These are phyloP conservation scores for Ornithoptera alexandrae DNA, from an alignment of 2,888 invertebrate species.

Conservation along the genomic window DNA sequence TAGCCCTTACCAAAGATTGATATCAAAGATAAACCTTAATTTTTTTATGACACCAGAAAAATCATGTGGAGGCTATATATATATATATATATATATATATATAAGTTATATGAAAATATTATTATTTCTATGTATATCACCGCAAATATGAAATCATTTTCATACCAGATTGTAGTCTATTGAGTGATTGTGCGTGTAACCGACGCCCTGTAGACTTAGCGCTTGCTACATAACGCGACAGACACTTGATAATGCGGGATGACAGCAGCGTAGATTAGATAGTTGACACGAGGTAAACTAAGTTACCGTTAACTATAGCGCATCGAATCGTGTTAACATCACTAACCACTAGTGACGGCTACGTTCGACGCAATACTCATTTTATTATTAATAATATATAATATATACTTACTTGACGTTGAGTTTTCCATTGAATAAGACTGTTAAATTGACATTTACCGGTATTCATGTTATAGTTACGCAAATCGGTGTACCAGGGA, in stretches of 20 bases:
- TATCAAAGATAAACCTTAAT: too few species aligned
- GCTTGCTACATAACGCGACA: slow-evolving; percentile 16
- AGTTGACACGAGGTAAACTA: slow-evolving; percentile 16
- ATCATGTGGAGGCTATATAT: too few species aligned
- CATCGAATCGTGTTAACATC: slow-evolving; percentile 2
- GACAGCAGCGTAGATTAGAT: slow-evolving; percentile 23
- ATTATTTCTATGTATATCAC: too few species aligned
- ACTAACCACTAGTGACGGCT: background rate
- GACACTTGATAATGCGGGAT: slow-evolving; percentile 19
- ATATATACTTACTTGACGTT: too few species aligned
- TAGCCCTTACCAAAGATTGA: too few species aligned
- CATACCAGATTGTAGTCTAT: slow-evolving; percentile 8
- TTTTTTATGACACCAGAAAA: too few species aligned
- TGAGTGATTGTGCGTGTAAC: slow-evolving; percentile 17
- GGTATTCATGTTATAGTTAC: too few species aligned
- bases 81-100: too few species aligned
- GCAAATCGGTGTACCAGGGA: too few species aligned
- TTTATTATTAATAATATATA: background rate
- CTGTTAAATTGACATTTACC: background rate
- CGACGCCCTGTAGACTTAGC: slow-evolving; percentile 19
- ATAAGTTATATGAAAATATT: too few species aligned
- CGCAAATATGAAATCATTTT: slow-evolving; percentile 12
- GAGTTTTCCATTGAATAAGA: background rate
- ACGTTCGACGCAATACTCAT: background rate
- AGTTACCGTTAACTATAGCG: slow-evolving; percentile 7